phyloP scores from a whole-genome alignment of 1,140 invertebrate species.

The Acromyrmex heyeri region DNA sequence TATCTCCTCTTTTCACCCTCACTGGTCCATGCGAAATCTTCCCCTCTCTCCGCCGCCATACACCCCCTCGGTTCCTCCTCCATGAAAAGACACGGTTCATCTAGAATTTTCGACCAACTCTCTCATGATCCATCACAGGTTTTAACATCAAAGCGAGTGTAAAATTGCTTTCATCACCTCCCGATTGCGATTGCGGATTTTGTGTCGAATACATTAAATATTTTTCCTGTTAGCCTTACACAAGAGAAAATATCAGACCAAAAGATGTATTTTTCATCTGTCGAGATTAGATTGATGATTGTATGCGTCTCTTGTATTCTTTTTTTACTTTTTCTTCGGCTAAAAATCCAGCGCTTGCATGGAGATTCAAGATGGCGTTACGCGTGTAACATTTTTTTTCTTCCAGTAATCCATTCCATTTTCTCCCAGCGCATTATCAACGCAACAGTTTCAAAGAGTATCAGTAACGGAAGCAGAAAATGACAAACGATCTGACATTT shows the following conservation, averaged over 20 bases:
- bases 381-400: not conserved
- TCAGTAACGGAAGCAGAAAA: not conserved
- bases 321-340: not conserved
- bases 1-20: constrained; percentile 29
- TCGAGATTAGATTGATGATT: constrained; percentile 2
- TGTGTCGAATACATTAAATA: not conserved
- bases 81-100: constrained; percentile 59
- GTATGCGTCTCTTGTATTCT: not conserved
- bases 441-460: not conserved
- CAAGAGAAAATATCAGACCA: not conserved
- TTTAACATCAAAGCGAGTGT: constrained; percentile 53
- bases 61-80: not conserved
- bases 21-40: not conserved
- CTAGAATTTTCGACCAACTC: constrained; percentile 61
- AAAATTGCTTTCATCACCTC: constrained; percentile 22
- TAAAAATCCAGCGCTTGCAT: not conserved
- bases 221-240: not conserved
- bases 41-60: constrained; percentile 14
- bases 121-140: not conserved
- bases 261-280: not conserved
- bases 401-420: not conserved
- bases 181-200: constrained; percentile 15
- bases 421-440: not conserved
- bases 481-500: constrained; percentile 45
- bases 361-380: constrained; percentile 4